Base-by-base conservation (phyloP, 2,888 invertebrate species). In the Cephus spinipes region DNA sequence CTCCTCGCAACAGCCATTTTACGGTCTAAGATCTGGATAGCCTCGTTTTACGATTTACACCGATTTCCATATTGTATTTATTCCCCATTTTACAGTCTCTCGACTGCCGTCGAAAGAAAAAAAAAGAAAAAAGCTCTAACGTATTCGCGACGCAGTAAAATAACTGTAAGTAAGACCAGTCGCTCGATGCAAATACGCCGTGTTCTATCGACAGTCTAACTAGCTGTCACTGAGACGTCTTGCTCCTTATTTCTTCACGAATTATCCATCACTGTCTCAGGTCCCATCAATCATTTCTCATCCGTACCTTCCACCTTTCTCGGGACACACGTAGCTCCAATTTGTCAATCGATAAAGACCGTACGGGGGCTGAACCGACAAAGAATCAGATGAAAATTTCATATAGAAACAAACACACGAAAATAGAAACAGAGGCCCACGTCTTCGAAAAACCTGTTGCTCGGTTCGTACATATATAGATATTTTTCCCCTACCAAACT, bases 1-100 rank as follows among this genome's bases (percentile, higher is more conserved):
- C 81, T 81, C 79, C 83, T 80, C 79, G 81, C 79, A 74, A 77
- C 76, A 40, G 84, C 84, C 82, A 81, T 87, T 87, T 87, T 83
- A 81, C 85, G 81, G 81, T 81, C 81, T 40, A 82, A 79, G 81
- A 80, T 81, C 73, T 76, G 82, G 78, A 77, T 81, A 78, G 82
- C 78, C 81, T 35, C 83, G 81, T 87, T 89, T 89, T 89, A 89
- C 89, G 89, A 87, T 89, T 89, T 88, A 87, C 88, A 87, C 83
- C 86, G 82, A 89, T 89, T 89, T 86, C 84, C 86, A 87, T 86
- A 85, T 83, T 85, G 84, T 81, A 82, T 84, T 81, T 81, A 74
- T 84, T 83, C 77, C 76, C 83, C 84, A 80, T 82, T 88, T 86
- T 85, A 84, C 80, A 81, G 81, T 76, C 73, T 55, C 55, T 55